A percentile compares a stretch with the other conserved stretches of the same genome.
Conservation (phyloP, 2,113 vertebrate genomes). For the Callopanchax toddi region DNA sequence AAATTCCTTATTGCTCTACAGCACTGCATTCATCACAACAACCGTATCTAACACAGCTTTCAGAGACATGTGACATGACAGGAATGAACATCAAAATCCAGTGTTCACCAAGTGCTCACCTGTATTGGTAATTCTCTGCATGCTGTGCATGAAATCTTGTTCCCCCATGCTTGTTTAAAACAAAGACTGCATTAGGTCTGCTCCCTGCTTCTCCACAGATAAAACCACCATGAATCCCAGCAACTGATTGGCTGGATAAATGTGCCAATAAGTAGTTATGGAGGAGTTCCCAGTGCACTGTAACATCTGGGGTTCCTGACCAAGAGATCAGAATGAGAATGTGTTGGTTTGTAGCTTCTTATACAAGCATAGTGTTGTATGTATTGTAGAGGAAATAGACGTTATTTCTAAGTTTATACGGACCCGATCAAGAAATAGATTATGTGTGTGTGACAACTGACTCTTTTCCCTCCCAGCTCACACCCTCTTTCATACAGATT, state of each 20-base stretch:
- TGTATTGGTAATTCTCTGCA: neutral
- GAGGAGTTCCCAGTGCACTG: neutral
- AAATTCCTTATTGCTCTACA: neutral
- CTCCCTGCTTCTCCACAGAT: no score
- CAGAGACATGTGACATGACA: neutral
- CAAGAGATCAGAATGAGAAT: no score
- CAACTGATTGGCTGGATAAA: neutral
- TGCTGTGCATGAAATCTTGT: neutral
- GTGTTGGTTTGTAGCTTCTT: no score
- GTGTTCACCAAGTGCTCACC: neutral
- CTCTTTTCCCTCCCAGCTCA: no score
- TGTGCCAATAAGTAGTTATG: neutral
- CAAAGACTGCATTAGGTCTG: neutral
- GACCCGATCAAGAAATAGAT: no score
- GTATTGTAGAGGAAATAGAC: no score
- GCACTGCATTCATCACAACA: no score
- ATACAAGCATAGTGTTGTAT: no score
- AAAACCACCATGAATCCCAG: neutral
- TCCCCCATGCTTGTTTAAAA: neutral
- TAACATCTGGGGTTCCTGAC: neutral
- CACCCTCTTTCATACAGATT: no score
- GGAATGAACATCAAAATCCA: neutral
- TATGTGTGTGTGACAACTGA: no score
- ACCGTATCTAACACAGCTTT: no score
- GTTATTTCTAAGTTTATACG: no score